Evolutionary conservation across 2,888 invertebrate species (phyloP), one percentile per base, ranked within the genome.

Genomic region (Poecilobothrus nobilitatus): DNA sequence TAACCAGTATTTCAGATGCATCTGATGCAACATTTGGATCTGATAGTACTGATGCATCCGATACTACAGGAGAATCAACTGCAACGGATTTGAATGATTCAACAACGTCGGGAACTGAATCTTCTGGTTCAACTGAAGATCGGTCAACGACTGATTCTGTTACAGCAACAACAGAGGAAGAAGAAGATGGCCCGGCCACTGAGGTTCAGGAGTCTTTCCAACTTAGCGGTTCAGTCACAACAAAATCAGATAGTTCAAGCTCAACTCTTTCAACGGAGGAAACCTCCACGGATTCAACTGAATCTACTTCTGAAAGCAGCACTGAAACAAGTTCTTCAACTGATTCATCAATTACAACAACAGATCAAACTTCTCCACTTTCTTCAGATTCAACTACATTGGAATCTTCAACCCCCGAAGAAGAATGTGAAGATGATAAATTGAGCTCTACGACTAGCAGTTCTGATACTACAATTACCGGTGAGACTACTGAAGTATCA

Each of bases 291-390:
- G 53, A 53, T 18, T 53, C n/a, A n/a, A 53, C 66, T 41, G 71
- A 73, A 8, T 72, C 70, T 41, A 73, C 73, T 63, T 72, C 73
- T 21, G 74, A 74, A 67, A 63, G 73, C 18, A 68, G 64, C 20
- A 70, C 68, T 22, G 68, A 68, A 67, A 37, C 67, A n/a, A 63
- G 53, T 18, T 9, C 18, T 37, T 64, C 68, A 20, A 67, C 67
- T 12, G 70, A 61, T 33, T 65, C 69, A 6, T 64, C 37, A 64
- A 67, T 10, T 37, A 75, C 27, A 41, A 15, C 53, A n/a, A 4
- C 37, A 37, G 37, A 37, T 2, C 37, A 37, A 37, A 66, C 66
- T 18, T 33, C 66, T 6, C 4, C 34, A 37, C 41, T 15, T 21
- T 34, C 53, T n/a, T 6, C 18, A n/a, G 22, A 69, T 34, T 67